These are phyloP conservation scores for Tokudaia muenninki DNA, from an alignment of 2,797 vertebrate species.

Conservation along the genomic window DNA sequence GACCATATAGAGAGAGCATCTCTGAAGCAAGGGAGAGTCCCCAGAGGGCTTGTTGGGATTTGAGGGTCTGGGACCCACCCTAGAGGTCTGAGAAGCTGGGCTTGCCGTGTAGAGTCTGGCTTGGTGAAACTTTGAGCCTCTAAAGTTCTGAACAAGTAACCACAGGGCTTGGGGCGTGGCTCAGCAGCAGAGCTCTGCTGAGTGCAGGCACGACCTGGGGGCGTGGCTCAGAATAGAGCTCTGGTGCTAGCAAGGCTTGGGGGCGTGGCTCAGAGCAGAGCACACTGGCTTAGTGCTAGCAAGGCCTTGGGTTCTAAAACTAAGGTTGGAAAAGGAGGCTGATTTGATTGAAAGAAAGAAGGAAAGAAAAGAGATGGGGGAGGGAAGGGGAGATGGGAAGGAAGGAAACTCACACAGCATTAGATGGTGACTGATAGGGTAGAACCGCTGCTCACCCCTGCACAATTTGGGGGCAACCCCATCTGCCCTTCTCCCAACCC, in stretches of 20 bases:
- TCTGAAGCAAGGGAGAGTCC: not conserved
- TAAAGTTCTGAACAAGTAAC: not conserved
- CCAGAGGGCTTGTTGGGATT: not conserved
- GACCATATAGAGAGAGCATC: not conserved
- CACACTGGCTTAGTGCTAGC: too few relatives aligned
- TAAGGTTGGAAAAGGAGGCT: not conserved
- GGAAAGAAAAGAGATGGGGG: not conserved
- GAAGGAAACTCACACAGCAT: not conserved
- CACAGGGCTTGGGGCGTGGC: not conserved
- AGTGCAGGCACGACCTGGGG: too few relatives aligned
- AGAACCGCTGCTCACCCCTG: not conserved
- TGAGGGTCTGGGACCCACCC: not conserved
- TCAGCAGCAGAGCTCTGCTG: not conserved
- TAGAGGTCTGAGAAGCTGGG: not conserved
- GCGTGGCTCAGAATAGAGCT: not conserved
- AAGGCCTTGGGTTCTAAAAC: not conserved
- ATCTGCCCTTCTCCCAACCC: not conserved
- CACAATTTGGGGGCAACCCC: not conserved
- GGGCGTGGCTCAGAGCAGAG: not conserved
- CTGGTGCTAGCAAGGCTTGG: too few relatives aligned
- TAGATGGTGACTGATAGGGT: not conserved
- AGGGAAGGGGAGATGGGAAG: not conserved
- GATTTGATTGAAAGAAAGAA: not conserved
- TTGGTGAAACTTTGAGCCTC: not conserved
- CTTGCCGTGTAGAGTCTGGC: not conserved